Conservation (phyloP, 2,113 vertebrate genomes). For the Oreotrochilus melanogaster region DNA sequence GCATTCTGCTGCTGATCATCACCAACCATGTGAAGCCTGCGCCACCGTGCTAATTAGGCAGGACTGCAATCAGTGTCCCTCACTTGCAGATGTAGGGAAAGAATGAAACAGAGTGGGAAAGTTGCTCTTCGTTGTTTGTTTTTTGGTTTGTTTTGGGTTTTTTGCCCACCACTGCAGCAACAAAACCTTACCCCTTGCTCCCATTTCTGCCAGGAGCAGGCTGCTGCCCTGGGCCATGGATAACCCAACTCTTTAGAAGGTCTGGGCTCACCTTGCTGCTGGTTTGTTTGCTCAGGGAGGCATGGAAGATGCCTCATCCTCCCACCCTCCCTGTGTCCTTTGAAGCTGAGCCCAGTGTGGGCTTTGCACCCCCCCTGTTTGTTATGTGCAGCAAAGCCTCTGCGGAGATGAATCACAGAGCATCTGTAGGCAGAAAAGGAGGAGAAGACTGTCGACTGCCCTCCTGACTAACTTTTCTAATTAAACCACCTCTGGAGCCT, state of each 20-base stretch:
- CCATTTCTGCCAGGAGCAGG: neutral
- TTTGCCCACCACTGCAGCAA: neutral
- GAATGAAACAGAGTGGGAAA: conserved; percentile 5
- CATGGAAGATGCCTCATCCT: neutral
- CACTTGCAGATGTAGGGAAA: neutral
- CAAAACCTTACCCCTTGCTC: neutral
- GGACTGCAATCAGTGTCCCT: conserved; percentile 60
- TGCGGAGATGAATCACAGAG: neutral
- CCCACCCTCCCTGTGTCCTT: neutral
- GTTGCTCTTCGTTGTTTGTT: neutral
- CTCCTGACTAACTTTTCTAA: conserved; percentile 55
- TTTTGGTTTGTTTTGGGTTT: neutral
- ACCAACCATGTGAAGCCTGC: conserved; percentile 60
- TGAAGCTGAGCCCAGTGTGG: neutral
- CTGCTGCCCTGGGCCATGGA: neutral
- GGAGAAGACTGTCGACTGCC: neutral
- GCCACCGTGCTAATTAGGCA: conserved; percentile 42
- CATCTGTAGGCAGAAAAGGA: neutral
- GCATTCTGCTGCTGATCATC: conserved; percentile 30
- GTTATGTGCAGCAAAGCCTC: neutral
- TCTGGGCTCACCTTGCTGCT: neutral
- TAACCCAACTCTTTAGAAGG: neutral
- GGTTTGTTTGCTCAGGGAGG: neutral
- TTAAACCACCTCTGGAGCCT: conserved; percentile 49
- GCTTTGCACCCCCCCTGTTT: conserved; percentile 16